These are phyloP conservation scores for Steinernema khuongi DNA, from an alignment of 1,140 invertebrate genomes.

Conservation along the genomic window DNA sequence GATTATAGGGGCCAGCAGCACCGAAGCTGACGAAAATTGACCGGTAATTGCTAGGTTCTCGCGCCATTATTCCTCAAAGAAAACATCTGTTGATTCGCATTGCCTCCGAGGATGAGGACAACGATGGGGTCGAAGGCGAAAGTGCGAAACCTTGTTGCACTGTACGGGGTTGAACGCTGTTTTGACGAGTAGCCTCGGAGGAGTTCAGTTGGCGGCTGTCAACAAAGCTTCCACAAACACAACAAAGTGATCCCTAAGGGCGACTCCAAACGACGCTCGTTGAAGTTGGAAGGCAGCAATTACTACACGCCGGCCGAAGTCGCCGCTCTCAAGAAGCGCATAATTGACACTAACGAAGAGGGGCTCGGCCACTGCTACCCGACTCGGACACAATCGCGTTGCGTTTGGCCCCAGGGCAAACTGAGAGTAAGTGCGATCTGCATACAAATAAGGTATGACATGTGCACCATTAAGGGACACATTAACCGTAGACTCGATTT, in stretches of 20 bases:
- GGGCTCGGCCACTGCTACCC: not conserved
- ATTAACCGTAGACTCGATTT: conserved; percentile 6
- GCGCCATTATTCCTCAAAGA: not conserved
- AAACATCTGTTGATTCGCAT: conserved; percentile 11
- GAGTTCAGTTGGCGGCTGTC: conserved; percentile 7
- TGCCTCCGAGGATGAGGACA: too few species aligned
- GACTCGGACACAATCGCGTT: not conserved
- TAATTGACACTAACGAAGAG: conserved; percentile 14
- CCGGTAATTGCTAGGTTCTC: not conserved
- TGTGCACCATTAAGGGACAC: not conserved
- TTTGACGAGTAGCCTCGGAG: not conserved
- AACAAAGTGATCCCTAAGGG: conserved; percentile 10
- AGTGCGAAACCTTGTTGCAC: not conserved
- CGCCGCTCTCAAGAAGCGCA: conserved; percentile 6
- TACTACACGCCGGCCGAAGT: not conserved
- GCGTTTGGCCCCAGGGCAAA: not conserved
- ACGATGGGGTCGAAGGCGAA: too few species aligned
- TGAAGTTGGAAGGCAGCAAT: not conserved
- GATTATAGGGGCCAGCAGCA: not conserved
- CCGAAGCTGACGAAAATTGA: not conserved
- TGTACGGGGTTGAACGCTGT: not conserved
- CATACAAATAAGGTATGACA: conserved; percentile 17
- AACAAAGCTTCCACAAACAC: not conserved
- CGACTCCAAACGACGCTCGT: not conserved
- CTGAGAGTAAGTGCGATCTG: not conserved